Conservation (phyloP, 23 tunicate genomes). For the Styela plicata region DNA sequence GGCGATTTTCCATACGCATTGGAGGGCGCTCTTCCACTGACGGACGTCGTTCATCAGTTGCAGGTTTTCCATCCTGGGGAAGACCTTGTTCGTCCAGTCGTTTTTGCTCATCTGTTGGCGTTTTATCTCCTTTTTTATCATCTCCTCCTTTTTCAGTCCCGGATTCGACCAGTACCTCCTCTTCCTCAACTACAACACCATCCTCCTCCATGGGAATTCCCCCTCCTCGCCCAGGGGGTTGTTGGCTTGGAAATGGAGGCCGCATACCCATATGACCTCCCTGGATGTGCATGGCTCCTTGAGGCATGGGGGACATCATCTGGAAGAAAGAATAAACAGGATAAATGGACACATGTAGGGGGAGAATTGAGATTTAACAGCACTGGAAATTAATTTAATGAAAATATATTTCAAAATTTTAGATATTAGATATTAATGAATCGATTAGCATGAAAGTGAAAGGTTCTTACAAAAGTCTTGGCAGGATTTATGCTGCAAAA, state of each 20-base stretch:
- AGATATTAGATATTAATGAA: too few species aligned
- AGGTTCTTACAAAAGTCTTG: too few species aligned
- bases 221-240: not conserved
- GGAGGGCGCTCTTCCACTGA: conserved; percentile 6
- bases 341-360: too few species aligned
- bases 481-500: too few species aligned
- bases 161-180: not conserved
- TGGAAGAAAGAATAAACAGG: too few species aligned
- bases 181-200: not conserved
- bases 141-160: not conserved
- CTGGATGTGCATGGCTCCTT: not conserved
- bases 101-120: not conserved
- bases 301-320: conserved; percentile 13
- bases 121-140: not conserved
- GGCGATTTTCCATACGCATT: not conserved
- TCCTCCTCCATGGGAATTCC: not conserved
- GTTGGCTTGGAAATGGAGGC: conserved; percentile 8
- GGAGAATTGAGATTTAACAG: too few species aligned
- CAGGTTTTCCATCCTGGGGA: not conserved
- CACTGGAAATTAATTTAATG: too few species aligned
- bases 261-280: conserved; percentile 18
- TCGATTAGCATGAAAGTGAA: too few species aligned
- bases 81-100: not conserved
- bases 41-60: conserved; percentile 27
- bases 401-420: too few species aligned